Conservation (phyloP, 2,888 invertebrate species). For the Caenorhabditis parvicauda region DNA sequence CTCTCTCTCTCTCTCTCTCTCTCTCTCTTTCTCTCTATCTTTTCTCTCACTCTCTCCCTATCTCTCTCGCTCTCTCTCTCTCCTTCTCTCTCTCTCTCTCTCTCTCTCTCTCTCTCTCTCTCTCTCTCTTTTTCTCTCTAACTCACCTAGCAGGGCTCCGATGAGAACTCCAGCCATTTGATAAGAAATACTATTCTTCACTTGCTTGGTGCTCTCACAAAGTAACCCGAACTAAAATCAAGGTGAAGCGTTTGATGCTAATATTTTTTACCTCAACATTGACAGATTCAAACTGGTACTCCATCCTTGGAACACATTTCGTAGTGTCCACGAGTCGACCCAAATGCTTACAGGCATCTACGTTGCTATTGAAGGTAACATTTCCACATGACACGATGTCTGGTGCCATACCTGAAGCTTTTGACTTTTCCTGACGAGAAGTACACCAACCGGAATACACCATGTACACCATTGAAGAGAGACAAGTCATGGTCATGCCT, state of each 20-base stretch:
- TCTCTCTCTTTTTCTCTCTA: too few species aligned
- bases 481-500: conserved; percentile 31
- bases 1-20: too few species aligned
- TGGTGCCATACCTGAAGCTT: conserved; percentile 26
- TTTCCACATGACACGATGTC: conserved; percentile 19
- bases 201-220: conserved; percentile 32
- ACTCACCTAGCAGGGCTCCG: conserved; percentile 49
- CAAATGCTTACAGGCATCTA: conserved; percentile 30
- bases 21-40: too few species aligned
- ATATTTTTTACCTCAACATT: conserved; percentile 36
- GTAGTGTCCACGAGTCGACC: conserved; percentile 9
- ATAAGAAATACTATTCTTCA: conserved; percentile 45
- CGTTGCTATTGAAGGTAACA: conserved; percentile 4
- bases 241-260: not conserved
- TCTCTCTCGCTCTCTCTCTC: too few species aligned
- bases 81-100: too few species aligned
- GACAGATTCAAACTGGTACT: conserved; percentile 38
- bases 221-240: conserved; percentile 33
- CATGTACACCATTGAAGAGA: conserved; percentile 45
- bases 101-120: too few species aligned
- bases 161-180: conserved; percentile 55
- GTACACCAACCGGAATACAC: conserved; percentile 40
- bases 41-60: too few species aligned
- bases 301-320: conserved; percentile 26
- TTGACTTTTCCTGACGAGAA: not conserved